These are phyloP conservation scores for Stichopus chloronotus DNA, from an alignment of 35 echinoderm and acorn worm genomes.

Conservation along the genomic window DNA sequence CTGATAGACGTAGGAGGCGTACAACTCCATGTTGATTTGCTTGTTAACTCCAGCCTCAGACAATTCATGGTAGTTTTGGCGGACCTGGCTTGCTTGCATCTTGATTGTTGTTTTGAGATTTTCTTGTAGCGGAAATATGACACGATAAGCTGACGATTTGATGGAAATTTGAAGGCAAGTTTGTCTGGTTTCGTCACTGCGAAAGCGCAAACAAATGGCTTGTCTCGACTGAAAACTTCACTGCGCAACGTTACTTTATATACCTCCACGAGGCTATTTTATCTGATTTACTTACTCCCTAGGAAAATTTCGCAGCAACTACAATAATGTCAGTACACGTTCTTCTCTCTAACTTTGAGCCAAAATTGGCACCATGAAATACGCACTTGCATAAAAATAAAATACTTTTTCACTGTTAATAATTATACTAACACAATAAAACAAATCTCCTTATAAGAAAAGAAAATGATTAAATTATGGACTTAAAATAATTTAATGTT, in stretches of 20 bases:
- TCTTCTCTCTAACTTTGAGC: no score
- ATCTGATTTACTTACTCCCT: constrained; percentile 24
- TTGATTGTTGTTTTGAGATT: not conserved
- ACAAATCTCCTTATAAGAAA: no score
- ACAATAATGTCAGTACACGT: no score
- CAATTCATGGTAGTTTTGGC: constrained; percentile 87
- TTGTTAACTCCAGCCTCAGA: constrained; percentile 91
- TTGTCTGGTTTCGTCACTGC: constrained; percentile 72
- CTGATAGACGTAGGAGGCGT: constrained; percentile 86
- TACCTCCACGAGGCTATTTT: not conserved
- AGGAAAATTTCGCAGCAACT: not conserved
- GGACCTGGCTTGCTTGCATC: constrained; percentile 58
- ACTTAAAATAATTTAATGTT: no score
- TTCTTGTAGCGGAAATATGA: not conserved
- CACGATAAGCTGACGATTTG: constrained; percentile 33
- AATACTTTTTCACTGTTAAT: no score
- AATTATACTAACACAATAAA: no score
- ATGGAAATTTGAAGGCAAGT: constrained; percentile 41
- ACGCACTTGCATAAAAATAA: no score
- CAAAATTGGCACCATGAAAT: no score
- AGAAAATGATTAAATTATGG: no score
- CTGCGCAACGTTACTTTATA: not conserved
- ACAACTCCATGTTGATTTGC: constrained; percentile 95
- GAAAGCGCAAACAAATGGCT: constrained; percentile 67
- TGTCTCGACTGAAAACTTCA: not conserved